Evolutionary conservation across 2,113 vertebrate species (phyloP), one percentile per base, ranked within the genome.

Genomic region (Oncorhynchus masou): DNA sequence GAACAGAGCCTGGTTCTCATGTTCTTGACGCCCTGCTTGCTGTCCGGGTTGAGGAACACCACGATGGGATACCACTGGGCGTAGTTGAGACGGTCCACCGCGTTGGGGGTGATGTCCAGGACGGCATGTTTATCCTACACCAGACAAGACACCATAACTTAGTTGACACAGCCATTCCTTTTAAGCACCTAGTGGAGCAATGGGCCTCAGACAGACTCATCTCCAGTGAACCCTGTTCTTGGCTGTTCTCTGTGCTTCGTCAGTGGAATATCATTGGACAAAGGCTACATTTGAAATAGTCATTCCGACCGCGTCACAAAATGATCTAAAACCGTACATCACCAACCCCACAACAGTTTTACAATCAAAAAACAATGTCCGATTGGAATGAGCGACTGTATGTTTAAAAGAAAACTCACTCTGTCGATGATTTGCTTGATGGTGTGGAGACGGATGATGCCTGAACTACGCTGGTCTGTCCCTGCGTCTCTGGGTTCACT

Each of bases 41-140:
- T 97, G 84, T 99, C 98, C 0, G 98, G 98, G 89, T 99, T 99
- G 75, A 99, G 93, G 88, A 99, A 99, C 48, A 99, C 96, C 54
- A 99, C 97, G 45, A 99, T 99, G 4, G 98, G 97, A 90, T 99
- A 99, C 98, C 98, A 99, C 92, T 99, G 98, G 59, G 98, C 98
- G 16, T 99, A 99, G 90, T 99, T 99, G 83, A 99, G 93, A 71
- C 97, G 94, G 85, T 99, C 98, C 81, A 99, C 98, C 45, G 98
- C 98, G 75, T 99, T 99, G n/a, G 98, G 98, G 51, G 98, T 99
- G 80, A 99, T 98, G 85, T 99, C 98, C 88, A 99, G 88, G 77
- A 99, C 94, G 67, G 98, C 98, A 19, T 99, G 97, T 85, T 99
- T 99, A 91, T 99, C 98, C 98, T 99, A 82, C 79, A 78, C 68